These are phyloP conservation scores for Distichodus sexfasciatus DNA, from an alignment of 2,797 vertebrate genomes.

Conservation along the genomic window DNA sequence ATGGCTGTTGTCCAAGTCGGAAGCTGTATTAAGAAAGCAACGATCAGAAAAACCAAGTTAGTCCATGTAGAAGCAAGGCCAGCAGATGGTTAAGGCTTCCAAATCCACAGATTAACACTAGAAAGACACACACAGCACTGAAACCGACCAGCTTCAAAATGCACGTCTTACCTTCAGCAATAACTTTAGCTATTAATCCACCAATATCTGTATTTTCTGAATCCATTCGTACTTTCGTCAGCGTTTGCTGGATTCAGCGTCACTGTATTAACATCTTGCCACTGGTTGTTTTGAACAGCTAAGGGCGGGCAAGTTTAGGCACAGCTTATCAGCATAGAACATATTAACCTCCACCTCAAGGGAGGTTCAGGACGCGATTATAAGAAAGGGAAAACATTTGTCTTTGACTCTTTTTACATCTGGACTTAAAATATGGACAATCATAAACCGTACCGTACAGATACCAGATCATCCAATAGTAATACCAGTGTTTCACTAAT, in stretches of 20 bases:
- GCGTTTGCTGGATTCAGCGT: too few relatives aligned
- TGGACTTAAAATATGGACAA: background rate
- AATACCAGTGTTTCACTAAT: too few relatives aligned
- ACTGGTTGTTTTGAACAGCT: constrained; percentile 63
- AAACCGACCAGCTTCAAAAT: background rate
- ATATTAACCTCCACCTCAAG: constrained; percentile 56
- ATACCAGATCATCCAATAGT: too few relatives aligned
- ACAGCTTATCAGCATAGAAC: constrained; percentile 72
- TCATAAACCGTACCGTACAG: background rate
- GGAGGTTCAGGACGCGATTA: constrained; percentile 13
- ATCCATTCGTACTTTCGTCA: constrained; percentile 66
- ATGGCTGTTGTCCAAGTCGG: constrained; percentile 79
- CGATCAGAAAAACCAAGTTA: background rate
- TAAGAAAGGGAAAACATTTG: constrained; percentile 4
- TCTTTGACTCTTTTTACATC: background rate
- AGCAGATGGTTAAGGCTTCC: background rate
- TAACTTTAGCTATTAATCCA: constrained; percentile 71
- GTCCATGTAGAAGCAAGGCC: background rate
- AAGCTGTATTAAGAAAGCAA: constrained; percentile 70
- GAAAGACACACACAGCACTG: background rate
- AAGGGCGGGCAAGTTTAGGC: constrained; percentile 53
- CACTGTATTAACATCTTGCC: constrained; percentile 20
- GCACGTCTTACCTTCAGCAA: constrained; percentile 74
- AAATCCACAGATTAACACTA: background rate
- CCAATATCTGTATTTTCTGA: constrained; percentile 64